These are phyloP conservation scores for Temnothorax curvispinosus DNA, from an alignment of 1,140 invertebrate genomes.

Conservation along the genomic window DNA sequence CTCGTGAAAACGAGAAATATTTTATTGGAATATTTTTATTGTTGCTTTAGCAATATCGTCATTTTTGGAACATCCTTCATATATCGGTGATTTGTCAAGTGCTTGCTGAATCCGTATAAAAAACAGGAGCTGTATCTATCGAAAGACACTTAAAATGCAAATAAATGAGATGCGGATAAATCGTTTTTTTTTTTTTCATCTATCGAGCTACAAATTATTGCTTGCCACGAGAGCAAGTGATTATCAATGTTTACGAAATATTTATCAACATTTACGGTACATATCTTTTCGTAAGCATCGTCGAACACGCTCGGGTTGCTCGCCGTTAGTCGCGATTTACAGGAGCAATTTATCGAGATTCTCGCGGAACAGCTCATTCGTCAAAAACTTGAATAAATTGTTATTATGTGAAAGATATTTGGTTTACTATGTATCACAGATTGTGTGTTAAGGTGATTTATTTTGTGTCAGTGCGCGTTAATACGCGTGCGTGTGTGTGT, in stretches of 20 bases:
- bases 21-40: not conserved
- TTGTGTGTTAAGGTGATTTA: not conserved
- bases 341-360: not conserved
- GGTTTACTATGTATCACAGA: not conserved
- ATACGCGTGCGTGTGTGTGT: not conserved
- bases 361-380: not conserved
- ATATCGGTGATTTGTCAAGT: constrained; percentile 34
- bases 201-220: constrained; percentile 25
- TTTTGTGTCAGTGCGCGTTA: not conserved
- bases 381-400: not conserved
- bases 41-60: not conserved
- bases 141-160: constrained; percentile 44
- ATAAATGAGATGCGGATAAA: constrained; percentile 8
- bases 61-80: constrained; percentile 30
- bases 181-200: constrained; percentile 2
- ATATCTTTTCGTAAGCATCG: constrained; percentile 8
- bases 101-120: constrained; percentile 41
- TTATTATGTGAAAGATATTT: constrained; percentile 1
- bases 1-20: not conserved
- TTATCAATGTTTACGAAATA: constrained; percentile 24
- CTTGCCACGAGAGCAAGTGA: constrained; percentile 17
- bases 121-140: constrained; percentile 31
- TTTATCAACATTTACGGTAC: constrained; percentile 26
- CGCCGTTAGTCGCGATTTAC: not conserved
- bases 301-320: not conserved